Conservation (phyloP, 2,888 invertebrate genomes). For the Torymus aiolomorphi region DNA sequence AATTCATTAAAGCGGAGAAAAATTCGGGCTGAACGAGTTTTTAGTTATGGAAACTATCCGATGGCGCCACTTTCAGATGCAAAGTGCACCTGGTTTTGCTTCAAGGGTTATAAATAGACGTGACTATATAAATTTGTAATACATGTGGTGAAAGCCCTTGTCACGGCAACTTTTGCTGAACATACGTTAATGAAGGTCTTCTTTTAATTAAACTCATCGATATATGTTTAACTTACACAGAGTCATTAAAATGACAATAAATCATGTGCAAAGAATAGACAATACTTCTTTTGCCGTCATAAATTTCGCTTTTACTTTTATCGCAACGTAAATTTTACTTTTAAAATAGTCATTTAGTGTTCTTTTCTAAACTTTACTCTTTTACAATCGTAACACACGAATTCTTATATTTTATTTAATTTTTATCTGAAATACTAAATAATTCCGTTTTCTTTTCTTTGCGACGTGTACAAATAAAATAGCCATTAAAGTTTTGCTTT, state of each 20-base stretch:
- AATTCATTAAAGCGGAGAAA: slow-evolving; percentile 30
- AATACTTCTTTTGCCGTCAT: not conserved
- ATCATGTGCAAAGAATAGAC: not conserved
- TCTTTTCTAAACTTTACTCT: too few species aligned
- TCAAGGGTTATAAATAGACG: not conserved
- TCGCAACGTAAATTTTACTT: not conserved
- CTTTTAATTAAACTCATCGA: slow-evolving; percentile 8
- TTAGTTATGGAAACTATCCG: not conserved
- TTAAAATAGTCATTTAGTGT: too few species aligned
- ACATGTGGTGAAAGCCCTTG: not conserved
- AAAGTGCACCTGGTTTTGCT: slow-evolving; percentile 11
- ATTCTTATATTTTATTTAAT: too few species aligned
- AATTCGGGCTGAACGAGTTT: slow-evolving; percentile 1
- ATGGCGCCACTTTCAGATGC: slow-evolving; percentile 23
- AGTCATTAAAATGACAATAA: slow-evolving; percentile 9
- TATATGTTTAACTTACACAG: slow-evolving; percentile 6
- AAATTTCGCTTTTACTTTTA: slow-evolving; percentile 18
- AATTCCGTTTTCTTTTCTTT: too few species aligned
- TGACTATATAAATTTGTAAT: not conserved
- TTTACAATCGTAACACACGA: too few species aligned
- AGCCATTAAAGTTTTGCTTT: too few species aligned
- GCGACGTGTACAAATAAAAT: too few species aligned
- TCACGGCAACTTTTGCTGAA: not conserved
- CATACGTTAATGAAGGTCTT: not conserved
- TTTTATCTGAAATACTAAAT: too few species aligned